Base-by-base conservation (phyloP, 2,888 invertebrate species). In the Cephus nigrinus region DNA sequence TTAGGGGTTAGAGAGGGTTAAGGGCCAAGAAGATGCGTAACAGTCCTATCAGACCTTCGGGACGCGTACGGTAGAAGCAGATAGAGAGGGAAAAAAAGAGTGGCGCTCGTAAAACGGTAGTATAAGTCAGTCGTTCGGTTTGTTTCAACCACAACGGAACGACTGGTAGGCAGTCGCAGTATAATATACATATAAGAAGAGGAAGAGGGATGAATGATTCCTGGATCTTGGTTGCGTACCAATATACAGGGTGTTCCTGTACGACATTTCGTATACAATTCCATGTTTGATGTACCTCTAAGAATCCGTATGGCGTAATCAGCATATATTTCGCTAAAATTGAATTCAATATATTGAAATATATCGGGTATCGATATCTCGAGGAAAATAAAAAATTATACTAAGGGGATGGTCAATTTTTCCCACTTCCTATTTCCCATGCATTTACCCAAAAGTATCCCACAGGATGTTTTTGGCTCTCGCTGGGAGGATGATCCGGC, bases 401-500 rank as follows among this genome's bases (percentile, higher is more conserved):
- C 0, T 1, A 0, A 23, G 55, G 40, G 15, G 1, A 55, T 23
- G 55, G 55, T 55, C 5, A 55, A 9, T 55, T 23, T 55, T 55
- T 55, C 5, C 55, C 2, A 23, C 55, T 55, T 23, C 55, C 55
- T 23, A 55, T 55, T 55, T 55, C 55, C 23, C 55, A 55, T 55
- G 55, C 55, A 23, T 55, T 55, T 55, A 55, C 9, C 23, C 55
- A 55, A 23, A 55, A 23, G 9, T 55, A 55, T 23, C 55, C 55
- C 84, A 84, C 84, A 83, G 86, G 85, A 86, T 88, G 86, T 88
- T 88, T 88, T 86, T 87, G 87, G 83, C 86, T 87, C 86, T 84
- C 86, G 84, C 85, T 84, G 84, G 84, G 79, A 84, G 88, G 90
- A 91, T 91, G 88, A 91, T 91, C 91, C 91, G 87, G 90, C 90